These are phyloP conservation scores for Embidobia sp. DNA, from an alignment of 2,888 invertebrate genomes.

Conservation along the genomic window DNA sequence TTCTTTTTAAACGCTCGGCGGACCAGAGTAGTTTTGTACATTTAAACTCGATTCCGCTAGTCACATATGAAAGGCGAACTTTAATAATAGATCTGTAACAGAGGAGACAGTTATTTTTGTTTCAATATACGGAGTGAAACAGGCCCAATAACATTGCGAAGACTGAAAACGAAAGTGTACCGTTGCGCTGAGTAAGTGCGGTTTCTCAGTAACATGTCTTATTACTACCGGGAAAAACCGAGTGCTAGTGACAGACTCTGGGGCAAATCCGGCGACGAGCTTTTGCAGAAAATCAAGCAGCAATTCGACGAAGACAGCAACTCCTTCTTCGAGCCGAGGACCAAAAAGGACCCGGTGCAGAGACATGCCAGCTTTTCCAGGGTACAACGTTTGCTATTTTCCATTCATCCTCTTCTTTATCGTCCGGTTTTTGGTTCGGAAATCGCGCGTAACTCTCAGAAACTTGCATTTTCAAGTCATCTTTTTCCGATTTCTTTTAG, in stretches of 20 bases:
- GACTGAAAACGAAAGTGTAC: slow-evolving; percentile 15
- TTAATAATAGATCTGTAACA: no score
- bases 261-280: slow-evolving; percentile 76
- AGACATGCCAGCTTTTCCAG: slow-evolving; percentile 74
- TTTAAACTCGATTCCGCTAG: neutral
- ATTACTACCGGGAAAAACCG: slow-evolving; percentile 77
- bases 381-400: slow-evolving; percentile 67
- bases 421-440: no score
- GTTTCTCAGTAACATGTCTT: slow-evolving; percentile 72
- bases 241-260: slow-evolving; percentile 76
- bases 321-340: slow-evolving; percentile 74
- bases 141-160: no score
- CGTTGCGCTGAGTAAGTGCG: neutral
- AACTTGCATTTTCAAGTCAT: no score
- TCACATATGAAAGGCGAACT: neutral
- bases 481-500: no score
- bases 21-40: no score
- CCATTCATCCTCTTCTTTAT: no score
- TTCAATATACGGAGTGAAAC: no score
- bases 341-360: slow-evolving; percentile 73
- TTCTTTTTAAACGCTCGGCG: no score
- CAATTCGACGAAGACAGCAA: slow-evolving; percentile 75
- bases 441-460: no score
- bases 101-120: neutral
- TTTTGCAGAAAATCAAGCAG: slow-evolving; percentile 76